These are phyloP conservation scores for Tragelaphus scriptus DNA, from an alignment of 2,113 vertebrate species.

Conservation along the genomic window DNA sequence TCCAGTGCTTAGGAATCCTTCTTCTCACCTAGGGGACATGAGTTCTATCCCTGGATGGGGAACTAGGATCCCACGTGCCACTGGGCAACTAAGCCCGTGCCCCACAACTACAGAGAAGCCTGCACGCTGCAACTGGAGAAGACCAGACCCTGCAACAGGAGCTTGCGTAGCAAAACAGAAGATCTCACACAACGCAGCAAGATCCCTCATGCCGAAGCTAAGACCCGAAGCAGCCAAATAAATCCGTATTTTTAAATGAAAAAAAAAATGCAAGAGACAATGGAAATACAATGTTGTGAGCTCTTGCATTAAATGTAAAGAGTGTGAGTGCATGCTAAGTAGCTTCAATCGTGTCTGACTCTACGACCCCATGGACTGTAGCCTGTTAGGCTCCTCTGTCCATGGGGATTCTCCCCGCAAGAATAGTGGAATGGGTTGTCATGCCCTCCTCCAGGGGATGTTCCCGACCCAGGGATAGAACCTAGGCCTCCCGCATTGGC, in stretches of 20 bases:
- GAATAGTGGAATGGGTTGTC: background rate
- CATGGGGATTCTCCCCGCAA: background rate
- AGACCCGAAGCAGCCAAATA: rapidly evolving
- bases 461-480: background rate
- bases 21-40: background rate
- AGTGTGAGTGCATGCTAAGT: background rate
- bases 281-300: background rate
- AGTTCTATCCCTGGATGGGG: background rate
- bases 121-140: background rate
- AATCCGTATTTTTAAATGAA: no score
- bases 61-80: background rate
- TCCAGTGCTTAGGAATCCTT: background rate
- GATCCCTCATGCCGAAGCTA: background rate
- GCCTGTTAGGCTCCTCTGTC: background rate
- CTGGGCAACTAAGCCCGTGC: background rate
- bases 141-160: background rate
- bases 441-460: background rate
- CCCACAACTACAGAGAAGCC: background rate
- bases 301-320: background rate
- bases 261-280: background rate
- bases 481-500: background rate
- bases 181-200: rapidly evolving
- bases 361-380: background rate
- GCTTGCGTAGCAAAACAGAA: background rate
- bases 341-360: background rate